Evolutionary conservation across 2,888 invertebrate species (phyloP), one percentile per base, ranked within the genome.

Genomic region (Athalia cordata): DNA sequence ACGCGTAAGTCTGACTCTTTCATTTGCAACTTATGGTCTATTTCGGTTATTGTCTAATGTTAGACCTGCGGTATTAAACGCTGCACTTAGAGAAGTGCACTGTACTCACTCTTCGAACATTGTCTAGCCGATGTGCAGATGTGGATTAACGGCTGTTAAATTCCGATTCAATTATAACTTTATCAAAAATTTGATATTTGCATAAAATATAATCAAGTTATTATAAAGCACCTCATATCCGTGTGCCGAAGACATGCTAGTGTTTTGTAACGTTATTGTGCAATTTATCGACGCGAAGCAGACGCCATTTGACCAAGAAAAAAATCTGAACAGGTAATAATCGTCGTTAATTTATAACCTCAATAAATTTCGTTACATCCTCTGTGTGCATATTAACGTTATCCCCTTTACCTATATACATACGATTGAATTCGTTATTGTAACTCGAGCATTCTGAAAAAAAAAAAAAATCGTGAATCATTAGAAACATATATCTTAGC

Each of bases 21-120:
- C 82, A 85, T 87, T 87, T 84, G 83, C 84, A 83, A 86, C 87
- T 87, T 87, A 87, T 87, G 83, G 82, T 85, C 86, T 87, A 87
- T 87, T 87, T 87, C 84, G 84, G 86, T 83, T 83, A 85, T 85
- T 83, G 85, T 85, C 87, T 87, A 87, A 87, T 87, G 85, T 87
- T 87, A 87, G 87, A 83, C 79, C 80, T 8, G 61, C 50, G 64
- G 64, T 66, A 79, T 68, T 49, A 13, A 62, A 15, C 43, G 45
- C 59, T 68, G 47, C 79, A 77, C 81, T 79, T 62, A 62, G 75
- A 75, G 61, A 68, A 77, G 77, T 78, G 80, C 72, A 70, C 68
- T 66, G 66, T 70, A 65, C 77, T 15, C 9, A 62, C 62, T 11
- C 62, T 11, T 64, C 15, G 45, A 61, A 55, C 64, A 78, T 57